A percentile compares a stretch with the other conserved stretches of the same genome.
Conservation (phyloP, 2,797 vertebrate species). For the Carapus acus region DNA sequence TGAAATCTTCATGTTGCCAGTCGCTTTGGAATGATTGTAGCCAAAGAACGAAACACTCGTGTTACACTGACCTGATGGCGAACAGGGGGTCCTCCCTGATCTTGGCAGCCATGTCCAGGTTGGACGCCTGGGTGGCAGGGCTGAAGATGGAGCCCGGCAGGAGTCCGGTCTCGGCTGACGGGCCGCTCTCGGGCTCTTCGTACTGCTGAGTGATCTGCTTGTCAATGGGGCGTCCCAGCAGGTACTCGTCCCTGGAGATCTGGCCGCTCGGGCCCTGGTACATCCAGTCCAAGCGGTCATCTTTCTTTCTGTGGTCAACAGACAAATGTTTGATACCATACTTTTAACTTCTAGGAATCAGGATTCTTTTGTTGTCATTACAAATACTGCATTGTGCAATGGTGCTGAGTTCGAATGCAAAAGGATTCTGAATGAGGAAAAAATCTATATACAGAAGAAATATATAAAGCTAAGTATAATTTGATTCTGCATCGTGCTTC, state of each 20-base stretch:
- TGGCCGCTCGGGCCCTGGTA: slow-evolving; percentile 91
- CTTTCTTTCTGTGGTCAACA: slow-evolving; percentile 77
- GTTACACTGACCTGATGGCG: slow-evolving; percentile 79
- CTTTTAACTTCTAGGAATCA: too few relatives aligned
- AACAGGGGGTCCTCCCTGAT: slow-evolving; percentile 95
- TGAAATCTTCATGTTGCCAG: too few relatives aligned
- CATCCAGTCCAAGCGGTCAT: slow-evolving; percentile 98
- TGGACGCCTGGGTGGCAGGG: slow-evolving; percentile 71
- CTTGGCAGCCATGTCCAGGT: slow-evolving; percentile 88
- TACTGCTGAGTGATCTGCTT: slow-evolving; percentile 87
- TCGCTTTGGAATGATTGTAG: too few relatives aligned
- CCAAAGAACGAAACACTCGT: too few relatives aligned
- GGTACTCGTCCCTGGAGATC: slow-evolving; percentile 91
- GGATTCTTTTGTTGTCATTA: too few relatives aligned
- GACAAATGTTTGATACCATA: too few relatives aligned
- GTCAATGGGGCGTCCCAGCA: slow-evolving; percentile 90
- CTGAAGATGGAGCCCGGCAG: slow-evolving; percentile 91
- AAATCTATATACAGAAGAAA: too few relatives aligned
- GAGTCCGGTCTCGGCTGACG: slow-evolving; percentile 84
- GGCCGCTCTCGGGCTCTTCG: slow-evolving; percentile 81
- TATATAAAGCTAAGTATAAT: too few relatives aligned
- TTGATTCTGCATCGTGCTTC: too few relatives aligned
- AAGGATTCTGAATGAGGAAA: too few relatives aligned
- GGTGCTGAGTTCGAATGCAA: too few relatives aligned
- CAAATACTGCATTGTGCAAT: too few relatives aligned